A percentile compares a stretch with the other conserved stretches of the same genome.
Evolutionary conservation across 2,888 invertebrate species (phyloP).

Genomic region (Pheosia tremula): DNA sequence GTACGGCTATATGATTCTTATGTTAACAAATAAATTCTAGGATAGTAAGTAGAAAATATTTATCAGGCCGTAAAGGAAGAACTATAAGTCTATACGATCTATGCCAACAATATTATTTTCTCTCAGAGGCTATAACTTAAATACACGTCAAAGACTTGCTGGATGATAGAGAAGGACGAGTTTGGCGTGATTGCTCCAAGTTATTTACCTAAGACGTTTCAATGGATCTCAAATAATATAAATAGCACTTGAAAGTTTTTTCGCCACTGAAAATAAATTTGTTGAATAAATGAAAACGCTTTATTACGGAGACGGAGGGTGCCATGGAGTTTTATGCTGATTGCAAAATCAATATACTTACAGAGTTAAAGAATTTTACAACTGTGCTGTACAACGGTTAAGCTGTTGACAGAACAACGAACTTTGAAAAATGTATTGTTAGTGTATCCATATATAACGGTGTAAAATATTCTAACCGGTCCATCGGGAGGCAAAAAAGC

Average conservation of each 20-base stretch:
- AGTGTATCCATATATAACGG: no score
- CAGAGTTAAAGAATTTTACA: no score
- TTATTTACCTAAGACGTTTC: slow-evolving; percentile 11
- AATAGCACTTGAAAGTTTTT: background rate
- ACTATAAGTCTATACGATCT: no score
- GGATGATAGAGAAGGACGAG: slow-evolving; percentile 9
- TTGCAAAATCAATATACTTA: background rate
- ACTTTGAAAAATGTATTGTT: no score
- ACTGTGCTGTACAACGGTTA: no score
- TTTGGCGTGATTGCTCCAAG: slow-evolving; percentile 7
- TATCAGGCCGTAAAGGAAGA: no score
- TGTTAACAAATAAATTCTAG: no score
- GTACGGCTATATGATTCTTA: no score
- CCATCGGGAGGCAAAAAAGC: no score
- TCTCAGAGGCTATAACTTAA: slow-evolving; percentile 5
- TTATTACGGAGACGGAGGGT: background rate
- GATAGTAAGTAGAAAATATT: no score
- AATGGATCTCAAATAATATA: slow-evolving; percentile 8
- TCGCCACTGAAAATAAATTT: background rate
- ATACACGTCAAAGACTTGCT: slow-evolving; percentile 8
- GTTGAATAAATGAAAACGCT: background rate
- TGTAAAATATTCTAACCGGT: no score
- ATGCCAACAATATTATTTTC: background rate
- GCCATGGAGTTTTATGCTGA: background rate
- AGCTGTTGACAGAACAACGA: no score